Base-by-base conservation (phyloP, 2,113 vertebrate species). In the Saguinus midas region DNA sequence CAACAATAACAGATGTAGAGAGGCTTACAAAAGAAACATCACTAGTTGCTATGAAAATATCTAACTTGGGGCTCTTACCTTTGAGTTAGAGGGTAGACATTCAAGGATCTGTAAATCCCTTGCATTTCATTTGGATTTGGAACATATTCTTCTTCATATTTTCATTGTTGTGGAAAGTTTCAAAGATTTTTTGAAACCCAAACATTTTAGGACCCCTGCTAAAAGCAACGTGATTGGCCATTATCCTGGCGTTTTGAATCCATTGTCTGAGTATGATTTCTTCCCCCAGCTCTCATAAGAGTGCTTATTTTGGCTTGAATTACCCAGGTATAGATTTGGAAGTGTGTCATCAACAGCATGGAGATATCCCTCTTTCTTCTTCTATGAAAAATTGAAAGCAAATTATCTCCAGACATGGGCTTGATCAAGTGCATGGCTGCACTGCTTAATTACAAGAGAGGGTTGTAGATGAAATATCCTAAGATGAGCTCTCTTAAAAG, bases 241-340 rank as follows among this genome's bases (percentile, higher is more conserved):
- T 94, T 84, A 68, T 35, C 79, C 55, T 14, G 35, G 10, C 61
- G 27, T 66, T 80, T 79, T 58, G 32, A 64, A 73, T 79, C 17
- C 23, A 58, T 92, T 95, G 91, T 85, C 82, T 96, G 37, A 29
- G 58, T 55, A 70, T 70, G 21, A 86, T 86, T 32, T 3, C 11
- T 32, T 80, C 68, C 14, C 76, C 37, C 14, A 0, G 43, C 0
- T 55, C 20, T 14, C n/a, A 13, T 88, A 76, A 80, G 61, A 89
- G 80, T 84, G 12, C 29, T 97, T 93, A 14, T 16, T 96, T 97
- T 94, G 50, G 35, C 45, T 68, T 72, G 32, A 95, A 45, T 90
- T 76, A 64, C n/a, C 43, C 5, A 29, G 45, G 8, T 83, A 90
- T 48, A 81, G 83, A 75, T 93, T 87, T 43, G 72, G 72, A 95